Percentiles rank a stretch among this genome's conserved stretches.
Conservation (phyloP, 2,113 vertebrate species). For the Sebastes schlegelii region DNA sequence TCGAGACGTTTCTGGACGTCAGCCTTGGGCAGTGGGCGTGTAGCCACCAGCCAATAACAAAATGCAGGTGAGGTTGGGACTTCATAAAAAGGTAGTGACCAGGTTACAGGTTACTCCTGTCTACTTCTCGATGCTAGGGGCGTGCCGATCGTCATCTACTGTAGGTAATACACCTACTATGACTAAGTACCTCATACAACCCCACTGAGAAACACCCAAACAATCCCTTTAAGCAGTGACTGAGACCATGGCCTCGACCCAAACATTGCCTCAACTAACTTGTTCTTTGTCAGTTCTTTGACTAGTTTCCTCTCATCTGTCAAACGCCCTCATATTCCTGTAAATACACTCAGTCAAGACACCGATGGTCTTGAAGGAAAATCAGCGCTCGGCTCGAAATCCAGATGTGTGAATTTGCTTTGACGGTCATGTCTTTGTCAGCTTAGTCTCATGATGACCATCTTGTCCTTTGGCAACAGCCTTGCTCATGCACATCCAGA, state of each 20-base stretch:
- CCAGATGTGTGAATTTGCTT: neutral
- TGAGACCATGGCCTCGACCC: neutral
- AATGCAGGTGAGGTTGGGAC: too few species aligned
- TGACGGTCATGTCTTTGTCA: neutral
- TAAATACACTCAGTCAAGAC: neutral
- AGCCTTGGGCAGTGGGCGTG: too few species aligned
- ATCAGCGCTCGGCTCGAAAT: too few species aligned
- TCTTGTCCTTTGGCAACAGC: neutral
- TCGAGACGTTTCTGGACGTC: too few species aligned
- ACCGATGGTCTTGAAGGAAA: neutral
- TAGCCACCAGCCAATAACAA: too few species aligned
- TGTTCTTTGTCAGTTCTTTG: neutral
- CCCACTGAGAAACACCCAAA: too few species aligned
- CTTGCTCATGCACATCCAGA: neutral
- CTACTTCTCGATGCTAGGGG: too few species aligned
- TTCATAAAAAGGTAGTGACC: too few species aligned
- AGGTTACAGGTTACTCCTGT: too few species aligned
- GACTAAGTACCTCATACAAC: too few species aligned
- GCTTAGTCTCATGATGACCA: neutral
- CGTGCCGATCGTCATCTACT: neutral
- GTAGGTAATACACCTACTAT: too few species aligned
- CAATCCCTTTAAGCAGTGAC: too few species aligned
- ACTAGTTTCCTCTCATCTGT: neutral
- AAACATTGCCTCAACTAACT: neutral
- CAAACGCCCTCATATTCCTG: neutral